These are phyloP conservation scores for Sinocyclocheilus grahami DNA, from an alignment of 2,113 vertebrate genomes.

Conservation along the genomic window DNA sequence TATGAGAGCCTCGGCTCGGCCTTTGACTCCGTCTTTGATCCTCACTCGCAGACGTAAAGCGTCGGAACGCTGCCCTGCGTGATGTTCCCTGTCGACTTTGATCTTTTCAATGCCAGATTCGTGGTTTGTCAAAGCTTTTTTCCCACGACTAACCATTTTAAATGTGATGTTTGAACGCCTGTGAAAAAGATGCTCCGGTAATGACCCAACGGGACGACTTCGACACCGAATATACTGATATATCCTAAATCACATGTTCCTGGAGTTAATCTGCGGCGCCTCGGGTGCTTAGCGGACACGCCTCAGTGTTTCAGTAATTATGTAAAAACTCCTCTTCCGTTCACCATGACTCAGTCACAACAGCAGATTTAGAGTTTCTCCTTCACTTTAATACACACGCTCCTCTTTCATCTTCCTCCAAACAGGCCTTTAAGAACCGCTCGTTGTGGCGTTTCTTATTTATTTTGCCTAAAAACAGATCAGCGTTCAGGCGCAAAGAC, in stretches of 20 bases:
- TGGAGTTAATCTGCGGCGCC: neutral
- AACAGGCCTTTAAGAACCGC: neutral
- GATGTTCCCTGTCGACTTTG: slow-evolving; percentile 29
- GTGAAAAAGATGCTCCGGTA: neutral
- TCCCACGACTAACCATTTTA: neutral
- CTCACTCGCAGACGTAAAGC: slow-evolving; percentile 9
- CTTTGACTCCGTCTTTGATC: slow-evolving; percentile 20
- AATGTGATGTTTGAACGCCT: neutral
- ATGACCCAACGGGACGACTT: neutral
- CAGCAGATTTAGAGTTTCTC: neutral
- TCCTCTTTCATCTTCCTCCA: neutral
- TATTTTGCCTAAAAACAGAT: neutral
- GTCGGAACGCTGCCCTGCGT: neutral
- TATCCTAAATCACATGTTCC: neutral
- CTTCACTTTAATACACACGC: neutral
- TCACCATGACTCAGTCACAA: neutral
- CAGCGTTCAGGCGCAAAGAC: neutral
- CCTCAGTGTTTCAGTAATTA: slow-evolving; percentile 33
- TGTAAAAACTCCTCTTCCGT: slow-evolving; percentile 9
- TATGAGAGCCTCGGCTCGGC: neutral
- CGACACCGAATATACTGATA: neutral
- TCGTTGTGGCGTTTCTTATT: slow-evolving; percentile 13
- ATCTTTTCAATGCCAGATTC: slow-evolving; percentile 10
- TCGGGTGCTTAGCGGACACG: neutral
- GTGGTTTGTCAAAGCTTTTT: neutral